Evolutionary conservation across 2,888 invertebrate species (phyloP).

Genomic region (Ophion obscuratus): DNA sequence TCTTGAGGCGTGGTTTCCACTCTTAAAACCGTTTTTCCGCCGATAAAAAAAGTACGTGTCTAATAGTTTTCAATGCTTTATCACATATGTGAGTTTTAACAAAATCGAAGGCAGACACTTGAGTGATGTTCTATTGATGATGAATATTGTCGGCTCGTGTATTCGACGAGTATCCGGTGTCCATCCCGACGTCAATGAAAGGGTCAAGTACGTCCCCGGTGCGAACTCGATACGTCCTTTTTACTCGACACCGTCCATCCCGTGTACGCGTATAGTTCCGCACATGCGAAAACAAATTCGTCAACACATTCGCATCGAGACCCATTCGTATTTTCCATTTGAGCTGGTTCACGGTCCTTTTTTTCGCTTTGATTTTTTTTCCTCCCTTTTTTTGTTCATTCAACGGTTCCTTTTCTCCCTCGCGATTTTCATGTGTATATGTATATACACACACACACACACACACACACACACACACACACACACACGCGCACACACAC

Average conservation of each 20-base stretch:
- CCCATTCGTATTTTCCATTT: slow-evolving; percentile 28
- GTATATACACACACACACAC: background rate
- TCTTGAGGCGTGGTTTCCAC: too few relatives aligned
- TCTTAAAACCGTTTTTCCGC: too few relatives aligned
- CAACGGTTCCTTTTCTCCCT: slow-evolving; percentile 40
- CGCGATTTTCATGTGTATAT: slow-evolving; percentile 3
- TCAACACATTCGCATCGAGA: slow-evolving; percentile 30
- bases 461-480: too few relatives aligned
- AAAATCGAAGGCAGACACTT: too few relatives aligned
- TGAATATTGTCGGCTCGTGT: background rate
- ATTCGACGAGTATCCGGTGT: background rate
- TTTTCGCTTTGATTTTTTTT: background rate
- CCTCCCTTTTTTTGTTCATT: background rate
- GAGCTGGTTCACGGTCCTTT: slow-evolving; percentile 23
- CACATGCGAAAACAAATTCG: slow-evolving; percentile 22
- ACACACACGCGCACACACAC: too few relatives aligned
- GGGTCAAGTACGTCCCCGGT: slow-evolving; percentile 3
- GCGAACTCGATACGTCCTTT: background rate
- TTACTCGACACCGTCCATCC: background rate
- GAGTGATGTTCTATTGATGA: too few relatives aligned
- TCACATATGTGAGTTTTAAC: too few relatives aligned
- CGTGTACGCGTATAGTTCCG: background rate
- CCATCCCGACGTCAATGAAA: background rate
- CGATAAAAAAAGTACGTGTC: too few relatives aligned
- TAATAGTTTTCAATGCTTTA: too few relatives aligned